These are phyloP conservation scores for Ectobius pallidus DNA, from an alignment of 2,888 invertebrate species.

Conservation along the genomic window DNA sequence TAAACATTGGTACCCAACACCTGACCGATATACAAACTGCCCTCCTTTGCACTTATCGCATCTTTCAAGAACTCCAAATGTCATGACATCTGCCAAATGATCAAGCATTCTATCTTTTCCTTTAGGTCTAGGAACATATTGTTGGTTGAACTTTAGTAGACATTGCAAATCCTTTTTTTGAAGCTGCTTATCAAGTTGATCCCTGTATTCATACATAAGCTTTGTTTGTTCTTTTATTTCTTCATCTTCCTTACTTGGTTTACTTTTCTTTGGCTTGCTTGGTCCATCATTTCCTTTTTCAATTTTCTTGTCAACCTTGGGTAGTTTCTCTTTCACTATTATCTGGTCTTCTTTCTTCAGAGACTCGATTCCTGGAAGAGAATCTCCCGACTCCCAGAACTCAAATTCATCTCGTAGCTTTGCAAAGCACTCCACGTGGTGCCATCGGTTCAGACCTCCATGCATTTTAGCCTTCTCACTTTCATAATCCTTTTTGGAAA, in stretches of 20 bases:
- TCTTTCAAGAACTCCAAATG: constrained; percentile 81
- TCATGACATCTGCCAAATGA: constrained; percentile 80
- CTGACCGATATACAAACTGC: constrained; percentile 69
- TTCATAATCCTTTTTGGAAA: constrained; percentile 86
- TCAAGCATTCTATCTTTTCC: constrained; percentile 78
- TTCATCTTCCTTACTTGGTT: constrained; percentile 52
- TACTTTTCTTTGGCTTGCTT: constrained; percentile 70
- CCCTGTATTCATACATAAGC: constrained; percentile 69
- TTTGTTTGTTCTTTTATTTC: constrained; percentile 77
- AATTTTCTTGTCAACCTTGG: constrained; percentile 60
- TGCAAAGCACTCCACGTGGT: constrained; percentile 90
- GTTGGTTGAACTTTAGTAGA: constrained; percentile 75
- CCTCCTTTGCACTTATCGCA: constrained; percentile 82
- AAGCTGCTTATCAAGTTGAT: constrained; percentile 64
- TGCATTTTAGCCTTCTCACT: constrained; percentile 78
- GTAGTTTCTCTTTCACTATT: constrained; percentile 66
- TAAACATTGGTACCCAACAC: constrained; percentile 83
- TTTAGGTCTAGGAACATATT: constrained; percentile 69
- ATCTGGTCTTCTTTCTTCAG: constrained; percentile 75
- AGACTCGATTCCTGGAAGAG: constrained; percentile 75
- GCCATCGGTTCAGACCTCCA: constrained; percentile 87
- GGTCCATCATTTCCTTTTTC: constrained; percentile 60
- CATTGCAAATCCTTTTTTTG: constrained; percentile 65
- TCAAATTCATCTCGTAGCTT: constrained; percentile 73
- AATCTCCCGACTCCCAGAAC: constrained; percentile 73